Evolutionary conservation across 1,140 invertebrate species (phyloP).

Genomic region (Saccostrea glomerata): DNA sequence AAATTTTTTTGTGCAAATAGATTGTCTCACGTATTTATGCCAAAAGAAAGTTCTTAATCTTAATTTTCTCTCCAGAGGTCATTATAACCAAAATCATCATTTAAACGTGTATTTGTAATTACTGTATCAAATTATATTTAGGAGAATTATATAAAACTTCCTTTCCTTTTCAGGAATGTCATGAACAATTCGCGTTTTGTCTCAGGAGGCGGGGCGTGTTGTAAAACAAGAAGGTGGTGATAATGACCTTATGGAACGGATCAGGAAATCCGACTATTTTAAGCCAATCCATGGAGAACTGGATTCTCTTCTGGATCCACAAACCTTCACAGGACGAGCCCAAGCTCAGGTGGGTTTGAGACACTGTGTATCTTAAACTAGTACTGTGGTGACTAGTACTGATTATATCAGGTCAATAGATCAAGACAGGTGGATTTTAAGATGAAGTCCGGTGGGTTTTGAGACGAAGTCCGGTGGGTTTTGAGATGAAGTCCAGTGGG

Average conservation of each 20-base stretch:
- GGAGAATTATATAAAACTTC: too few relatives aligned
- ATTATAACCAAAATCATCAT: too few relatives aligned
- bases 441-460: too few relatives aligned
- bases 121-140: too few relatives aligned
- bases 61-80: too few relatives aligned
- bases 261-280: conserved; percentile 91
- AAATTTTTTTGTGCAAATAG: too few relatives aligned
- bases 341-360: conserved; percentile 85
- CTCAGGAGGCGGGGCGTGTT: conserved; percentile 91
- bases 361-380: neutral
- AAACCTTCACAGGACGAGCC: conserved; percentile 93
- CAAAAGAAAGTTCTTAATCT: too few relatives aligned
- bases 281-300: conserved; percentile 88
- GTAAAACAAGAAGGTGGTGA: conserved; percentile 93
- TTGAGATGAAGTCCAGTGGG: neutral
- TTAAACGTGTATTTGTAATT: too few relatives aligned
- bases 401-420: neutral
- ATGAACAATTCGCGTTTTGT: conserved; percentile 96
- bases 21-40: too few relatives aligned
- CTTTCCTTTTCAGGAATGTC: conserved; percentile 85
- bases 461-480: too few relatives aligned
- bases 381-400: neutral
- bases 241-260: conserved; percentile 93
- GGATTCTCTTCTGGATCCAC: conserved; percentile 88
- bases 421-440: too few relatives aligned